These are phyloP conservation scores for Fistularia commersonii DNA, from an alignment of 2,797 vertebrate species.

Conservation along the genomic window DNA sequence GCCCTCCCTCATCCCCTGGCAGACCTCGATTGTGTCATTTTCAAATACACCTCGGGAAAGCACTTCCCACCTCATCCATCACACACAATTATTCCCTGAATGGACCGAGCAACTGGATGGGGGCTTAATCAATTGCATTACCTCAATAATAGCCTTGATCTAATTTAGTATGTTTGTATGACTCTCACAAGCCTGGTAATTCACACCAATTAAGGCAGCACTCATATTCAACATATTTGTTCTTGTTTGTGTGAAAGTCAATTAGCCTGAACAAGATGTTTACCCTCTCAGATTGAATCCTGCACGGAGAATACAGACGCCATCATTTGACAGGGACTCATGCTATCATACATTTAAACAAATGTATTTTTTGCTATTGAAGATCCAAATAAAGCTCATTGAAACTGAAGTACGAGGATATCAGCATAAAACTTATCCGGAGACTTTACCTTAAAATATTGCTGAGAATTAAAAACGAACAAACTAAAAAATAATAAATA, in stretches of 20 bases:
- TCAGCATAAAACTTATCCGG: too few species aligned
- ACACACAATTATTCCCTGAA: conserved; percentile 36
- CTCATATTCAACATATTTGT: conserved; percentile 39
- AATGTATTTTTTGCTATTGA: conserved; percentile 5
- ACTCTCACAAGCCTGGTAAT: conserved; percentile 48
- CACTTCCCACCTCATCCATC: conserved; percentile 38
- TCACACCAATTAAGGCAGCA: conserved; percentile 46
- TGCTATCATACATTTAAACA: conserved; percentile 4
- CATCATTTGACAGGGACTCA: background rate
- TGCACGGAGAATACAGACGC: conserved; percentile 3
- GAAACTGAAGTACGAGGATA: too few species aligned
- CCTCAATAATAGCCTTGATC: conserved; percentile 49
- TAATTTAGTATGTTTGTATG: conserved; percentile 26
- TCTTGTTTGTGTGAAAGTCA: conserved; percentile 54
- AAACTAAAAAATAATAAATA: too few species aligned
- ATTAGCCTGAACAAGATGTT: conserved; percentile 49
- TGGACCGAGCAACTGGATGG: conserved; percentile 29
- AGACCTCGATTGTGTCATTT: conserved; percentile 12
- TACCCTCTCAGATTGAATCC: conserved; percentile 29
- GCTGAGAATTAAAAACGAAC: too few species aligned
- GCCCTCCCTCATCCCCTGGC: background rate
- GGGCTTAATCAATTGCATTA: conserved; percentile 48
- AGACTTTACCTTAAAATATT: too few species aligned
- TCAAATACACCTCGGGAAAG: conserved; percentile 24
- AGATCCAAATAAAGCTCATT: background rate